Percentiles rank a stretch among this genome's conserved stretches.
These are phyloP conservation scores for Drosophila infuscata DNA, from an alignment of 2,888 invertebrate genomes.

Conservation along the genomic window DNA sequence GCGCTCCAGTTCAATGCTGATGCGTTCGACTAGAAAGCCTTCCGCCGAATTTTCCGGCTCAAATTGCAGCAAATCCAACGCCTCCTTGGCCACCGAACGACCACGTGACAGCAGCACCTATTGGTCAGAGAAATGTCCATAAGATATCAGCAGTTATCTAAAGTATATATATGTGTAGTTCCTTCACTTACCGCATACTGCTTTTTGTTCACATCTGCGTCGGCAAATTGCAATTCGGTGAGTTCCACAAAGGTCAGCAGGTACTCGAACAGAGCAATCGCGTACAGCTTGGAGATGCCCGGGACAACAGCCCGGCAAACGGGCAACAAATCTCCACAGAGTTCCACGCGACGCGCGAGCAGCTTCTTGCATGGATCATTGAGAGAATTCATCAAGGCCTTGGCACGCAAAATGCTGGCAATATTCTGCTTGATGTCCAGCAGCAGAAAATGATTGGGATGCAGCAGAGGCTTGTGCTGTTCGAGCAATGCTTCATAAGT, in stretches of 20 bases:
- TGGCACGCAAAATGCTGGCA: conserved; percentile 87
- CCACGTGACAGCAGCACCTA: conserved; percentile 85
- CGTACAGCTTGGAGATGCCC: conserved; percentile 85
- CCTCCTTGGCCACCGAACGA: conserved; percentile 87
- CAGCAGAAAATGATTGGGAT: conserved; percentile 89
- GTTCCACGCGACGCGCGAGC: conserved; percentile 88
- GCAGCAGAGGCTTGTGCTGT: conserved; percentile 87
- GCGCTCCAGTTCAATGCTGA: conserved; percentile 74
- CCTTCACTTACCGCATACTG: conserved; percentile 85
- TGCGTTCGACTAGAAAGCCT: conserved; percentile 85
- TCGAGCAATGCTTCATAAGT: conserved; percentile 85
- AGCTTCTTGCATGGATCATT: conserved; percentile 86
- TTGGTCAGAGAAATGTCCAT: background rate
- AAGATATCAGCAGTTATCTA: background rate
- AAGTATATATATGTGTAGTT: background rate
- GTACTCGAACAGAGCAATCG: conserved; percentile 91
- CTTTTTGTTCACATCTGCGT: conserved; percentile 87
- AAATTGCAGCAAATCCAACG: conserved; percentile 88
- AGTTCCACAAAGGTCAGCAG: conserved; percentile 89
- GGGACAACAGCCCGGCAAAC: conserved; percentile 89
- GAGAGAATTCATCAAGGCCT: conserved; percentile 85
- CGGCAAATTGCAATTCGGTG: conserved; percentile 88
- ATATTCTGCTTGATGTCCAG: conserved; percentile 90
- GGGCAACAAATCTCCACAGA: conserved; percentile 88
- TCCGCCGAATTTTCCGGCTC: conserved; percentile 91